phyloP scores from a whole-genome alignment of 2,888 invertebrate genomes.

The Amphipoea oculea region DNA sequence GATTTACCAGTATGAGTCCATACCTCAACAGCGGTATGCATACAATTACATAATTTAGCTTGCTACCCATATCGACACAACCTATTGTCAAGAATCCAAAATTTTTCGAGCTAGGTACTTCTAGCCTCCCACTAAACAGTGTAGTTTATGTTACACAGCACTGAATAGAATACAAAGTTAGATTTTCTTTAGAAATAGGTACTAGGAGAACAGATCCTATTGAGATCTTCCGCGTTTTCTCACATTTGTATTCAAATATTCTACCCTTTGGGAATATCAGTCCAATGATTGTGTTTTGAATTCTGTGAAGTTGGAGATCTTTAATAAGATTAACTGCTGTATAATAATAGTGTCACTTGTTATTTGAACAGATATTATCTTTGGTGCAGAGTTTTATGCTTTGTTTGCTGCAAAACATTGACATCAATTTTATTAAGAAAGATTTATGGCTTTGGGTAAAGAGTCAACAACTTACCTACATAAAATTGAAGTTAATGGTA shows the following conservation, averaged over 20 bases:
- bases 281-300: constrained; percentile 69
- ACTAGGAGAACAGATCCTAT: constrained; percentile 61
- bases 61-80: constrained; percentile 18
- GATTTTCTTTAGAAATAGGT: constrained; percentile 54
- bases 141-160: constrained; percentile 53
- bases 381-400: constrained; percentile 6
- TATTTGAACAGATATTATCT: constrained; percentile 9
- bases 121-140: constrained; percentile 49
- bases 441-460: not conserved
- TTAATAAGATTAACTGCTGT: constrained; percentile 53
- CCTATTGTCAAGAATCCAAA: constrained; percentile 31
- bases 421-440: not conserved
- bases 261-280: constrained; percentile 69
- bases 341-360: constrained; percentile 31
- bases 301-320: constrained; percentile 42
- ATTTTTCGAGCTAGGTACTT: constrained; percentile 9
- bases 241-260: constrained; percentile 80
- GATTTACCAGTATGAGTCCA: constrained; percentile 36
- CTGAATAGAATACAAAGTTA: constrained; percentile 61
- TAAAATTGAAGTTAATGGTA: not conserved
- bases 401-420: constrained; percentile 17
- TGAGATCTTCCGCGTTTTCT: constrained; percentile 68
- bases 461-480: not conserved
- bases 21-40: constrained; percentile 18
- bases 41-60: constrained; percentile 39